Percentiles rank a stretch among this genome's conserved stretches.
Evolutionary conservation across 2,797 vertebrate species (phyloP).

Genomic region (Apodemus agrarius): DNA sequence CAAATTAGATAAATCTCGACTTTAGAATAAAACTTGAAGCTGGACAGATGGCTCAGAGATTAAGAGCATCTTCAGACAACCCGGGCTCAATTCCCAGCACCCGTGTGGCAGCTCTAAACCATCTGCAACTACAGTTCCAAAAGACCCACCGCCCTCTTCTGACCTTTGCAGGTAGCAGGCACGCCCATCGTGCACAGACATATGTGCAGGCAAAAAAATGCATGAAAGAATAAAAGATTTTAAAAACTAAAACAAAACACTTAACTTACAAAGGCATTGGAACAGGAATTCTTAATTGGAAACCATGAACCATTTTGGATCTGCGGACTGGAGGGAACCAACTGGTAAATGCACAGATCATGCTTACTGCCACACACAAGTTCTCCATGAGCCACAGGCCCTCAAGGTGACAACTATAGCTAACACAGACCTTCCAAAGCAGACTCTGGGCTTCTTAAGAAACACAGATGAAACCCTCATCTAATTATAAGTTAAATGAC

Average conservation of each 20-base stretch:
- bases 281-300: slow-evolving; percentile 57
- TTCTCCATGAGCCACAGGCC: background rate
- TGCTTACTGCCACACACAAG: background rate
- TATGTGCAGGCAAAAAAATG: background rate
- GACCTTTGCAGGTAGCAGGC: background rate
- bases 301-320: slow-evolving; percentile 23
- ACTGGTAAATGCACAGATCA: background rate
- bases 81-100: background rate
- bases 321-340: background rate
- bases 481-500: slow-evolving; percentile 39
- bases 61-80: background rate
- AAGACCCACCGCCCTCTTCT: background rate
- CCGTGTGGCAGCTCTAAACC: background rate
- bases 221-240: background rate
- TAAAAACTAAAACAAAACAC: slow-evolving; percentile 1
- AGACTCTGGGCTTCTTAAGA: slow-evolving; percentile 35
- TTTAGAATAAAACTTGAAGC: background rate
- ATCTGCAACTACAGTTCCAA: background rate
- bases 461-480: slow-evolving; percentile 30
- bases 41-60: background rate
- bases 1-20: slow-evolving; percentile 35
- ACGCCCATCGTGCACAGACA: background rate
- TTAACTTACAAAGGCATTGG: slow-evolving; percentile 37
- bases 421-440: background rate
- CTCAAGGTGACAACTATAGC: background rate